Base-by-base conservation (phyloP, 2,113 vertebrate species). In the Perca schrenkii region DNA sequence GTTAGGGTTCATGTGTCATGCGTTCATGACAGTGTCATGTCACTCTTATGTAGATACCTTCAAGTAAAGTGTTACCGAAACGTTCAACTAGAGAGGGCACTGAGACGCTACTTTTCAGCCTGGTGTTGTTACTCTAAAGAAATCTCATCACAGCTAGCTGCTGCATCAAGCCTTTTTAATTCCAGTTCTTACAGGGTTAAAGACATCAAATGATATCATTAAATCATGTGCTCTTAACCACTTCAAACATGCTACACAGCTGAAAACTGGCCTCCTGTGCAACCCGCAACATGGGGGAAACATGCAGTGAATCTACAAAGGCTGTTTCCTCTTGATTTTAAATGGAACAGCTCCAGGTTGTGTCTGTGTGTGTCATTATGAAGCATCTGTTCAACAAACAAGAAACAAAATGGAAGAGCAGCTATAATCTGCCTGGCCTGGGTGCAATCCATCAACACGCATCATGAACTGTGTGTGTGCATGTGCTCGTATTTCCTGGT, bases 311-410 rank as follows among this genome's bases (percentile, higher is more conserved):
- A 68, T 63, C 74, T 62, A 64, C 70, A 81, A 87, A 70, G 54
- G 54, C 31, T 53, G 75, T 63, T 89, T 91, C 88, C 90, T 88
- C 85, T 68, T 77, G 79, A 65, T 77, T 80, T 75, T 31, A 68
- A 76, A 83, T 76, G 76, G 69, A 79, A 79, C 82, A 22, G 76
- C 84, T 80, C 76, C 79, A 79, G 76, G 77, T 90, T 79, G 64
- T n/a, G 58, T 74, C 63, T 49, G 54, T 47, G 34, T 40, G 56
- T 81, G 84, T 83, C 86, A 87, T 88, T 79, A 79, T 53, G 84
- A 90, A 85, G 80, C 85, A 90, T 86, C 86, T 91, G 90, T 74
- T 88, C 86, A 74, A 81, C 82, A 87, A 86, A 81, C 82, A 83
- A 85, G 80, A 77, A 86, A 90, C 86, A 78, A 82, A 77, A 77